A percentile compares a stretch with the other conserved stretches of the same genome.
Conservation (phyloP, 35 echinoderm and acorn worm species). For the Strongylocentrotus purpuratus region DNA sequence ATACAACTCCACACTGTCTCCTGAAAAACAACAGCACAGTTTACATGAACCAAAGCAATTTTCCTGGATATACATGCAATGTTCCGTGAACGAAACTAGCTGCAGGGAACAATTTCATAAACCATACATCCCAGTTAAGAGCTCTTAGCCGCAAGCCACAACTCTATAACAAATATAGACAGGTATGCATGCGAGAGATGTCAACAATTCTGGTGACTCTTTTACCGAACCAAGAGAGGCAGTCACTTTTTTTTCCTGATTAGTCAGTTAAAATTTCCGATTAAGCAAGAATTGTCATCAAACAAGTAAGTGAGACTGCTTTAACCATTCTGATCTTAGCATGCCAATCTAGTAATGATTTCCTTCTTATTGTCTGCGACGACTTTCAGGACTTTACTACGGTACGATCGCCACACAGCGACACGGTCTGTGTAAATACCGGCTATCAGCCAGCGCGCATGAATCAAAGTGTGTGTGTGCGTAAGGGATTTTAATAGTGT, state of each 20-base stretch:
- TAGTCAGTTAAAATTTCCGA: background rate
- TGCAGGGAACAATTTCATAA: background rate
- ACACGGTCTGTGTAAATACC: background rate
- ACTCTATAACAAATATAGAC: background rate
- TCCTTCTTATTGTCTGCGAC: background rate
- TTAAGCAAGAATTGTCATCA: background rate
- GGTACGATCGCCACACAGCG: background rate
- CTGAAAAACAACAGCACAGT: background rate
- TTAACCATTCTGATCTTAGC: background rate
- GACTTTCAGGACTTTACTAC: background rate
- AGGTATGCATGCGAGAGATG: background rate
- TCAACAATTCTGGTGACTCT: background rate
- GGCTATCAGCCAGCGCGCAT: background rate
- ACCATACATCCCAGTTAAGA: background rate
- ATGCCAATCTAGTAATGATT: background rate
- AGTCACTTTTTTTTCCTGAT: background rate
- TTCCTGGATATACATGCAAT: background rate
- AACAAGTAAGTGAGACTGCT: background rate
- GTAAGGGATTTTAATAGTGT: conserved; percentile 1
- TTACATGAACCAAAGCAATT: background rate
- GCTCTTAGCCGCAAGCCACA: background rate
- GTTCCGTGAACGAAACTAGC: background rate
- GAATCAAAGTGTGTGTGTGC: background rate
- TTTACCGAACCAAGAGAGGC: background rate
- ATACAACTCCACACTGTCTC: background rate